Evolutionary conservation across 2,888 invertebrate species (phyloP).

Genomic region (Steinernema carpocapsae): DNA sequence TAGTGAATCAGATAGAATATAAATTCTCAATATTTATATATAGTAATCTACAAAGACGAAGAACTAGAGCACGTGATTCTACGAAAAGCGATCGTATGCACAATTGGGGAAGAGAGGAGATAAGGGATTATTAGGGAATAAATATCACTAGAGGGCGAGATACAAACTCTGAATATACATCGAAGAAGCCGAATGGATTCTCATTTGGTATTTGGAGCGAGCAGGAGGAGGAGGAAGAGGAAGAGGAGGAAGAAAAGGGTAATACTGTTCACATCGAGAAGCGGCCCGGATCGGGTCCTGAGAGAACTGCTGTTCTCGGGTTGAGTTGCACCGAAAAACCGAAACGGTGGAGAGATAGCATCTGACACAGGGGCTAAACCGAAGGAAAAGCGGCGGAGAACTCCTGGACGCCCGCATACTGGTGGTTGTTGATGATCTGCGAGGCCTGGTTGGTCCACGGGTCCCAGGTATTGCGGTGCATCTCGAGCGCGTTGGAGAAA

Average conservation of each 20-base stretch:
- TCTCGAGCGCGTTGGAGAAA: slow-evolving; percentile 22
- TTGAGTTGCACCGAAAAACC: slow-evolving; percentile 1
- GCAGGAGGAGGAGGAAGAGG: too few species aligned
- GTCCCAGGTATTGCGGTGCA: not conserved
- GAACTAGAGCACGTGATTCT: slow-evolving; percentile 30
- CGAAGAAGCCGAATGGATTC: slow-evolving; percentile 18
- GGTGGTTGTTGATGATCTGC: slow-evolving; percentile 10
- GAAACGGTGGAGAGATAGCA: not conserved
- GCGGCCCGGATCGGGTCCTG: not conserved
- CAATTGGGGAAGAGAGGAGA: slow-evolving; percentile 6
- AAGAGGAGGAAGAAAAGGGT: too few species aligned
- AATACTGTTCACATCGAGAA: slow-evolving; percentile 22
- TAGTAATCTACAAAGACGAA: slow-evolving; percentile 17
- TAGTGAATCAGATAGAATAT: not conserved
- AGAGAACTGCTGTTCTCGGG: not conserved
- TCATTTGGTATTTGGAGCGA: slow-evolving; percentile 4
- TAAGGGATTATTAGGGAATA: slow-evolving; percentile 24
- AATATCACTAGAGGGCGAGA: slow-evolving; percentile 33
- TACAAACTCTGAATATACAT: slow-evolving; percentile 35
- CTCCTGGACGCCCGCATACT: not conserved
- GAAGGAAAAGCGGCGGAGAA: slow-evolving; percentile 23
- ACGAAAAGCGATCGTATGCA: not conserved
- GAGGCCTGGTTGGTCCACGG: slow-evolving; percentile 20
- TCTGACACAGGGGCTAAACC: not conserved
- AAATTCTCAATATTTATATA: slow-evolving; percentile 34